Base-by-base conservation (phyloP, 37 sponge, comb jelly and placozoan genomes). In the Hormiphora californensis region DNA sequence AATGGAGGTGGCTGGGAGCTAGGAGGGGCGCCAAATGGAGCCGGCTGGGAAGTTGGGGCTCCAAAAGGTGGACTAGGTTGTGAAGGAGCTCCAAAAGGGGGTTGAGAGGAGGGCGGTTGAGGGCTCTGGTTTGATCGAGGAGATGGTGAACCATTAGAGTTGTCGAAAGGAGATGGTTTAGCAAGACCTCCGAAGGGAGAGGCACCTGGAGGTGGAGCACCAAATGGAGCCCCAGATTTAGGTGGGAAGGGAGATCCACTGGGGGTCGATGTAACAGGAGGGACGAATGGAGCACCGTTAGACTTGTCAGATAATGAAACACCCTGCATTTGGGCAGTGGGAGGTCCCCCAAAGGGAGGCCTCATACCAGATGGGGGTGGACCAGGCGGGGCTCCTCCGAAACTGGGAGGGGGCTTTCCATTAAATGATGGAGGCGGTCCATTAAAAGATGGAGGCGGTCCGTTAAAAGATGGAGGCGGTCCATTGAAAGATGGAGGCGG, bases 11-110 rank as follows among this genome's bases (percentile, higher is more conserved):
- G 8, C 40, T 73, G 40, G 17, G 81, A 39, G 8, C 46, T 3
- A 2, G 81, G 81, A 7, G 68, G 68, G 12, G 81, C 81, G n/a
- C 44, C 81, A 41, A 73, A 73, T 28, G 81, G 81, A 17, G 38
- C 12, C 15, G 36, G 38, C 31, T 65, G 31, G 4, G 68, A 65
- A 32, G 68, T 34, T 31, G 68, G 68, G 25, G 68, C 68, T 3
- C 68, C 68, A 65, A 65, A 65, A 8, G n/a, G n/a, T n/a, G 36
- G 35, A 34, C 37, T 5, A 21, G 68, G 19, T 3, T 9, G 31
- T 65, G 68, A 39, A 4, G 68, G 38, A 34, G 68, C 68, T 21
- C 68, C 68, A 65, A 65, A 65, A 4, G 36, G 35, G 35, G 68
- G 35, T 3, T 5, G 9, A 21, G 68, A 65, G 38, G 68, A 27